Conservation (phyloP, 1,140 invertebrate genomes). For the Sinonovacula constricta region DNA sequence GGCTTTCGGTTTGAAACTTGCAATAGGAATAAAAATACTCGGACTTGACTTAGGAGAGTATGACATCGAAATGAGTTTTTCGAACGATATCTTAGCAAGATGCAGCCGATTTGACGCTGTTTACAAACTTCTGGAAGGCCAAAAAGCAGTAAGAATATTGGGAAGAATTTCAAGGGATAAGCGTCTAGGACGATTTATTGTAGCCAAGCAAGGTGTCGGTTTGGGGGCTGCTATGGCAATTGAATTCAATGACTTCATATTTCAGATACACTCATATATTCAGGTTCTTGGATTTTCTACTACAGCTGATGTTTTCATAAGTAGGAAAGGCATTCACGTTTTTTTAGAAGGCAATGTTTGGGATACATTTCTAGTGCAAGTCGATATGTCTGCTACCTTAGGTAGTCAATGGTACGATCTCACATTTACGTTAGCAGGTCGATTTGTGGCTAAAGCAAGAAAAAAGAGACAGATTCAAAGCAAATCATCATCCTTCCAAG, state of each 20-base stretch:
- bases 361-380: slow-evolving; percentile 16
- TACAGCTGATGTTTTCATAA: slow-evolving; percentile 19
- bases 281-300: slow-evolving; percentile 11
- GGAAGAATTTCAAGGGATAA: not conserved
- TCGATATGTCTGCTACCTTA: slow-evolving; percentile 24
- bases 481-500: not conserved
- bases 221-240: slow-evolving; percentile 18
- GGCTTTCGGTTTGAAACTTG: too few species aligned
- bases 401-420: slow-evolving; percentile 25
- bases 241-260: not conserved
- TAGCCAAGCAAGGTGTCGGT: not conserved
- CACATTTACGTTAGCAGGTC: slow-evolving; percentile 18
- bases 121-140: slow-evolving; percentile 22
- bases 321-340: slow-evolving; percentile 15
- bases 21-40: too few species aligned
- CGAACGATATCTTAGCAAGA: too few species aligned
- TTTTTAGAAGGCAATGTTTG: slow-evolving; percentile 44
- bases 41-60: too few species aligned
- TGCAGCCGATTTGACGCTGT: slow-evolving; percentile 26
- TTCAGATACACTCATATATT: slow-evolving; percentile 9
- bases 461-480: not conserved
- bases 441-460: slow-evolving; percentile 16
- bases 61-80: too few species aligned
- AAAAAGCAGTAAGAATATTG: slow-evolving; percentile 11
- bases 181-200: slow-evolving; percentile 22